phyloP scores from a whole-genome alignment of 2,888 invertebrate genomes.

The Phoenoteleia sp. region DNA sequence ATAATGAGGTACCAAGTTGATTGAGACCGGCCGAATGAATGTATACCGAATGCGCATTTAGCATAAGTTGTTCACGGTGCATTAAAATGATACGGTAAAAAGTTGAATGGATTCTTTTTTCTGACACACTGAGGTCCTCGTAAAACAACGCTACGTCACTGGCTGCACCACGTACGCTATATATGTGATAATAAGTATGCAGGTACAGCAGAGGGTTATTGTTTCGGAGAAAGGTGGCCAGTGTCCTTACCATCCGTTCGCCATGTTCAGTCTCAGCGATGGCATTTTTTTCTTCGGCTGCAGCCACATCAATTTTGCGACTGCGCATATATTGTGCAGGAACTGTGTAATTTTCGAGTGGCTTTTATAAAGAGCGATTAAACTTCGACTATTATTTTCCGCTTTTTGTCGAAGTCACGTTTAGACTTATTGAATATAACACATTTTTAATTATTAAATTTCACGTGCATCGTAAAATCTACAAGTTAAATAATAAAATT shows the following conservation, averaged over 20 bases:
- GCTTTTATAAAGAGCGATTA: background rate
- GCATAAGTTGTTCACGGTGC: conserved; percentile 29
- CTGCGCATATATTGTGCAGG: background rate
- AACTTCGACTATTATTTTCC: background rate
- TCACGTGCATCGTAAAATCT: too few species aligned
- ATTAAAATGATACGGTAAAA: conserved; percentile 31
- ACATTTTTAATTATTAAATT: too few species aligned
- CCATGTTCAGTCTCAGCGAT: conserved; percentile 38
- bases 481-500: too few species aligned
- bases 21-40: conserved; percentile 37
- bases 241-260: conserved; percentile 55
- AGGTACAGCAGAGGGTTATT: conserved; percentile 80
- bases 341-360: conserved; percentile 15
- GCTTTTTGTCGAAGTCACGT: too few species aligned
- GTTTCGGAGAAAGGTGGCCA: conserved; percentile 79
- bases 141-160: conserved; percentile 76
- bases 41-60: conserved; percentile 29
- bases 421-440: too few species aligned
- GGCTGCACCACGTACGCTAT: conserved; percentile 59
- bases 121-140: conserved; percentile 24
- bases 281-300: conserved; percentile 44
- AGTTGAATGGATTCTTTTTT: conserved; percentile 49
- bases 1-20: conserved; percentile 14
- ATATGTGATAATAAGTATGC: conserved; percentile 80
- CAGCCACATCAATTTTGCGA: conserved; percentile 47